Evolutionary conservation across 2,797 vertebrate species (phyloP).

Genomic region (Vireo griseus): DNA sequence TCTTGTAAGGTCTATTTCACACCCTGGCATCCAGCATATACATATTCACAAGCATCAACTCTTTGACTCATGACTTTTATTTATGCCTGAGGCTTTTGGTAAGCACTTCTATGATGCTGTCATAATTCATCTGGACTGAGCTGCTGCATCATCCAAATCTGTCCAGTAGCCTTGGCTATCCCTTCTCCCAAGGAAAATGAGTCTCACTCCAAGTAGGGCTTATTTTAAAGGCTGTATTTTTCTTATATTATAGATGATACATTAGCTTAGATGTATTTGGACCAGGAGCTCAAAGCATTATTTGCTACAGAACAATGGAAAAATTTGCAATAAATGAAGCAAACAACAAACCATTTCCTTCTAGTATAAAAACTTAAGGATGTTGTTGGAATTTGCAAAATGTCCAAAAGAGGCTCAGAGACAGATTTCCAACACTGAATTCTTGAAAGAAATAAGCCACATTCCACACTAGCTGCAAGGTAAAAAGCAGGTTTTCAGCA

Average conservation of each 20-base stretch:
- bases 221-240: background rate
- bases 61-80: background rate
- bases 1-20: background rate
- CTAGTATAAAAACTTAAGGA: background rate
- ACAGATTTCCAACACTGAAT: background rate
- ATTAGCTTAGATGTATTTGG: background rate
- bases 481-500: background rate
- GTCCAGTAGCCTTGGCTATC: background rate
- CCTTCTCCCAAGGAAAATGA: background rate
- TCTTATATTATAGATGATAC: background rate
- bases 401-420: background rate
- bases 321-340: background rate
- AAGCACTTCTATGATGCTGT: background rate
- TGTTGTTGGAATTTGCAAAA: background rate
- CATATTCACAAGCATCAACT: background rate
- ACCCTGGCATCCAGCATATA: background rate
- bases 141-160: background rate
- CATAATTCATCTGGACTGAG: background rate
- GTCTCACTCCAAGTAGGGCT: background rate
- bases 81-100: background rate
- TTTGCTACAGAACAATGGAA: background rate
- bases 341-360: background rate
- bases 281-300: background rate
- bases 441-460: background rate
- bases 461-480: background rate